These are phyloP conservation scores for Centrocercus urophasianus DNA, from an alignment of 2,113 vertebrate species.

Conservation along the genomic window DNA sequence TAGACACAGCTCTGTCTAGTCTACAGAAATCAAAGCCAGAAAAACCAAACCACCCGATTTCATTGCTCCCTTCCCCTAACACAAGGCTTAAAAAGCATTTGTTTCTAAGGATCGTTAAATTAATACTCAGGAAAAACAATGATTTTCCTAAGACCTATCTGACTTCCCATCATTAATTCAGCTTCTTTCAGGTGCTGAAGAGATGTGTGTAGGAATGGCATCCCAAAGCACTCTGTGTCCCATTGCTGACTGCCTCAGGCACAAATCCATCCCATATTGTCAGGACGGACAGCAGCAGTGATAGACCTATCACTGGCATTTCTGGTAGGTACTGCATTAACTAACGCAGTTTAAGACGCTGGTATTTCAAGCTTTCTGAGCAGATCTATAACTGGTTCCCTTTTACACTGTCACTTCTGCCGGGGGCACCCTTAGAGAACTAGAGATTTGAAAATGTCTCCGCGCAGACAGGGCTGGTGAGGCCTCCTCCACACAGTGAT, in stretches of 20 bases:
- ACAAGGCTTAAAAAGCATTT: neutral
- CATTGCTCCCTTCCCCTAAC: neutral
- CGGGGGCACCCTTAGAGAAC: neutral
- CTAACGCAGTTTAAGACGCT: neutral
- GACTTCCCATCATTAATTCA: constrained; percentile 4
- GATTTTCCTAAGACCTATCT: neutral
- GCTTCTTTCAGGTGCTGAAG: neutral
- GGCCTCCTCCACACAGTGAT: constrained; percentile 52
- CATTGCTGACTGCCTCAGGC: neutral
- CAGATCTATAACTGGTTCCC: neutral
- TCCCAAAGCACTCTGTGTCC: neutral
- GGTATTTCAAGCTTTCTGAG: neutral
- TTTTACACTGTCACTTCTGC: neutral
- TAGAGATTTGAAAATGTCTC: constrained; percentile 24
- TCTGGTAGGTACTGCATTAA: neutral
- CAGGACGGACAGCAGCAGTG: neutral
- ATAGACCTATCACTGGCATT: neutral
- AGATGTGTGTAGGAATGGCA: neutral
- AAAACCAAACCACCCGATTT: neutral
- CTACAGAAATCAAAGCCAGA: neutral
- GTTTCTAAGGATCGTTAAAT: constrained; percentile 1
- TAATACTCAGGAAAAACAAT: constrained; percentile 15
- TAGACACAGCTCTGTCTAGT: neutral
- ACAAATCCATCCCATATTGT: neutral
- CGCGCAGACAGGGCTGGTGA: neutral